A percentile compares a stretch with the other conserved stretches of the same genome.
phyloP scores from a whole-genome alignment of 2,797 vertebrate genomes.

The Myotis findleyi region DNA sequence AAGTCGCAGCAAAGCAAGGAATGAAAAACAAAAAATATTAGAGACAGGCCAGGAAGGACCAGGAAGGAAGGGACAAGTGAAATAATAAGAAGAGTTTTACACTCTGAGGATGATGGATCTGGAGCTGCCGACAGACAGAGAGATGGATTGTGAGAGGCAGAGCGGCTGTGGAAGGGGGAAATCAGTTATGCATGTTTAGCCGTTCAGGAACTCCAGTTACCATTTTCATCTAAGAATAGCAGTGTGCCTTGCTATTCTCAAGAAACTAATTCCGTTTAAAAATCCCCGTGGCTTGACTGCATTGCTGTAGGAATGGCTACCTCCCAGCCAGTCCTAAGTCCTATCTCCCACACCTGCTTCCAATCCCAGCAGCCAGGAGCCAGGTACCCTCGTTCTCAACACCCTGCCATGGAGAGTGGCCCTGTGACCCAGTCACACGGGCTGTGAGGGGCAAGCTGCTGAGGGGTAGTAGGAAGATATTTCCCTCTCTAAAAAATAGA shows the following conservation, averaged over 20 bases:
- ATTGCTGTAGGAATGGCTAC: too few relatives aligned
- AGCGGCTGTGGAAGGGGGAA: background rate
- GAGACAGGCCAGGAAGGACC: background rate
- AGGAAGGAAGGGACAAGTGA: background rate
- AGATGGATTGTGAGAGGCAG: background rate
- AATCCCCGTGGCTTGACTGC: accelerated
- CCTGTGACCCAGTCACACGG: accelerated
- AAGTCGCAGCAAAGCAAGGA: background rate
- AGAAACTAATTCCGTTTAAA: background rate
- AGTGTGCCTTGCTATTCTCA: background rate
- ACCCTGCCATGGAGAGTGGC: background rate
- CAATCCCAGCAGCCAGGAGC: background rate
- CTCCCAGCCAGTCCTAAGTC: background rate
- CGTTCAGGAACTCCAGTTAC: background rate
- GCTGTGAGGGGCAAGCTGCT: background rate
- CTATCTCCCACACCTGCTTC: too few relatives aligned
- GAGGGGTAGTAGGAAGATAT: background rate
- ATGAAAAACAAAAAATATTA: conserved; percentile 1
- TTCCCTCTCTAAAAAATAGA: background rate
- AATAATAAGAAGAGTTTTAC: background rate
- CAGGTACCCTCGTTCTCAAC: accelerated
- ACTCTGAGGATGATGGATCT: background rate
- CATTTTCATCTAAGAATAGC: too few relatives aligned
- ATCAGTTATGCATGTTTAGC: background rate
- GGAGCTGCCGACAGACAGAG: background rate